Conservation (phyloP, 2,797 vertebrate genomes). For the Macrochelys suwanniensis region DNA sequence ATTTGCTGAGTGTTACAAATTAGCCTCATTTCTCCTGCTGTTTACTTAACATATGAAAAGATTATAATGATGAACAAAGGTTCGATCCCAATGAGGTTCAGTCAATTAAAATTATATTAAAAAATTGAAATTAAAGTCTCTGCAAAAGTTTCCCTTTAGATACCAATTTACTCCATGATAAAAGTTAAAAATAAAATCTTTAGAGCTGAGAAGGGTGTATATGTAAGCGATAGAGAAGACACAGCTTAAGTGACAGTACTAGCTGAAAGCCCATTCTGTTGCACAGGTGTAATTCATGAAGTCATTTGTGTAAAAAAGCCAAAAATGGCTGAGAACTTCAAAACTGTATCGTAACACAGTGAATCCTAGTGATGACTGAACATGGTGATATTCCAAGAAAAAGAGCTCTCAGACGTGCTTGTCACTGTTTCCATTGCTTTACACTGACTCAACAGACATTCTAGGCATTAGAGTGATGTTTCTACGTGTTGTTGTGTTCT, state of each 20-base stretch:
- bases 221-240: neutral
- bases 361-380: neutral
- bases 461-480: neutral
- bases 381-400: neutral
- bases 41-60: neutral
- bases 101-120: neutral
- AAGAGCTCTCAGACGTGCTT: neutral
- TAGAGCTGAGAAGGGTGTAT: neutral
- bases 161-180: neutral
- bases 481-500: neutral
- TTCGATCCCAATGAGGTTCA: neutral
- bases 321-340: neutral
- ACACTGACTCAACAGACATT: neutral
- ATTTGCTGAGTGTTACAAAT: neutral
- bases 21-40: neutral
- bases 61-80: neutral
- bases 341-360: neutral
- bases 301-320: neutral
- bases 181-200: slow-evolving; percentile 30
- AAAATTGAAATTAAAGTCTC: neutral
- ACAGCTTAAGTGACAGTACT: neutral
- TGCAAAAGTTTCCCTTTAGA: neutral
- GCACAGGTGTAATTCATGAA: neutral
- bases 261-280: neutral
- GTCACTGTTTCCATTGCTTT: neutral